These are phyloP conservation scores for Dendrolimus kikuchii DNA, from an alignment of 1,140 invertebrate species.

Conservation along the genomic window DNA sequence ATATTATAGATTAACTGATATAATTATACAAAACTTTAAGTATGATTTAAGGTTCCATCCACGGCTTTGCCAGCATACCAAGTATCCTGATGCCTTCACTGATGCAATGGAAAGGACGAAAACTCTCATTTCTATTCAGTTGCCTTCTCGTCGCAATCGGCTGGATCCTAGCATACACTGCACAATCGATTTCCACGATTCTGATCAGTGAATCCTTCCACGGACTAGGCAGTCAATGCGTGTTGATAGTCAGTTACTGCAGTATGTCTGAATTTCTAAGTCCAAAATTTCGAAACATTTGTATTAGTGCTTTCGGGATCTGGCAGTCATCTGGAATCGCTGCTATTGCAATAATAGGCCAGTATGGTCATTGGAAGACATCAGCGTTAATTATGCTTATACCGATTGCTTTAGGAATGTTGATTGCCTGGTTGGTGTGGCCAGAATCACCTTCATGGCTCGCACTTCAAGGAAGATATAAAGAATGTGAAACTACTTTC, in stretches of 20 bases:
- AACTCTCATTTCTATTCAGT: constrained; percentile 5
- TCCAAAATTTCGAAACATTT: constrained; percentile 7
- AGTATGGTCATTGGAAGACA: constrained; percentile 14
- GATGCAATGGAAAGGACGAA: constrained; percentile 14
- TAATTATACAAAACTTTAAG: no score
- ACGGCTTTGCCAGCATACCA: constrained; percentile 11
- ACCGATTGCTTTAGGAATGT: constrained; percentile 2
- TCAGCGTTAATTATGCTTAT: constrained; percentile 6
- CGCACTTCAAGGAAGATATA: constrained; percentile 10
- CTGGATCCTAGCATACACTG: constrained; percentile 3
- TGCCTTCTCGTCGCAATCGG: constrained; percentile 9
- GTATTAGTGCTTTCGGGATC: constrained; percentile 1
- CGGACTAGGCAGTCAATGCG: constrained; percentile 6
- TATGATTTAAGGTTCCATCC: constrained; percentile 5
- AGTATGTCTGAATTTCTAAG: constrained; percentile 8
- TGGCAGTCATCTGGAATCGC: constrained; percentile 7
- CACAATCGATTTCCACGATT: neutral
- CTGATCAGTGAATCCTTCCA: constrained; percentile 12
- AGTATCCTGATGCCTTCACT: constrained; percentile 7
- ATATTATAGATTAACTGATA: no score
- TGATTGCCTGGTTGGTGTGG: constrained; percentile 1
- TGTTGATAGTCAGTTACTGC: constrained; percentile 4
- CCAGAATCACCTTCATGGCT: constrained; percentile 14
- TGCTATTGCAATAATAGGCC: constrained; percentile 4
- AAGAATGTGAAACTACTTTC: constrained; percentile 9